These are phyloP conservation scores for Globia sparganii DNA, from an alignment of 2,888 invertebrate genomes.

Conservation along the genomic window DNA sequence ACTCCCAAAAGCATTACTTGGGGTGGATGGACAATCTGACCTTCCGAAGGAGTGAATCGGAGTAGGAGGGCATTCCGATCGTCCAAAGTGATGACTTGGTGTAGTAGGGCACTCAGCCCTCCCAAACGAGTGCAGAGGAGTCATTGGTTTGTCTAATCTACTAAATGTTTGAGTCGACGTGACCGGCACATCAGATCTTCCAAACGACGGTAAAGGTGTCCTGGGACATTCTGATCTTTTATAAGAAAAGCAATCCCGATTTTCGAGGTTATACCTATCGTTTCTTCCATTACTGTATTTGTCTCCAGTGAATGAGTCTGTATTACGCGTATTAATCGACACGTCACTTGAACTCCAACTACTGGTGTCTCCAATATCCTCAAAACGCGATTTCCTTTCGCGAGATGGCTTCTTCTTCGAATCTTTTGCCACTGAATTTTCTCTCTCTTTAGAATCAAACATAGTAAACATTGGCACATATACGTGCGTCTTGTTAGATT, in stretches of 20 bases:
- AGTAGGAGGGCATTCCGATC: conserved; percentile 67
- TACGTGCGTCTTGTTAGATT: conserved; percentile 78
- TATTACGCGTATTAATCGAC: conserved; percentile 56
- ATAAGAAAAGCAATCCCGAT: conserved; percentile 65
- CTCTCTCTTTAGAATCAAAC: conserved; percentile 72
- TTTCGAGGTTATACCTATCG: conserved; percentile 68
- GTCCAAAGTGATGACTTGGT: conserved; percentile 73
- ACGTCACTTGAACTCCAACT: conserved; percentile 61
- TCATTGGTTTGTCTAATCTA: conserved; percentile 63
- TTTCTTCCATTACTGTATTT: conserved; percentile 57
- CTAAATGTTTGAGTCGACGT: conserved; percentile 70
- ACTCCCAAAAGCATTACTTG: conserved; percentile 69
- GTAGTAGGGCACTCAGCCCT: conserved; percentile 76
- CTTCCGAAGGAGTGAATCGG: conserved; percentile 69
- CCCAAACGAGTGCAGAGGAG: conserved; percentile 67
- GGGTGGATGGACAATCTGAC: conserved; percentile 65
- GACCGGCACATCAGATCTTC: conserved; percentile 70
- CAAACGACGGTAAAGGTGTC: conserved; percentile 69
- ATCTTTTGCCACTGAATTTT: conserved; percentile 67
- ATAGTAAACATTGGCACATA: conserved; percentile 79
- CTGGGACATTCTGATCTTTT: conserved; percentile 66
- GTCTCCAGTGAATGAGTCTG: conserved; percentile 56
- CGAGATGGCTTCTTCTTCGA: conserved; percentile 53
- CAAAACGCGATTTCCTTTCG: conserved; percentile 56
- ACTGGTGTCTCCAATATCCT: conserved; percentile 54